Conservation (phyloP, 2,888 invertebrate species). For the Chrysolina americana region DNA sequence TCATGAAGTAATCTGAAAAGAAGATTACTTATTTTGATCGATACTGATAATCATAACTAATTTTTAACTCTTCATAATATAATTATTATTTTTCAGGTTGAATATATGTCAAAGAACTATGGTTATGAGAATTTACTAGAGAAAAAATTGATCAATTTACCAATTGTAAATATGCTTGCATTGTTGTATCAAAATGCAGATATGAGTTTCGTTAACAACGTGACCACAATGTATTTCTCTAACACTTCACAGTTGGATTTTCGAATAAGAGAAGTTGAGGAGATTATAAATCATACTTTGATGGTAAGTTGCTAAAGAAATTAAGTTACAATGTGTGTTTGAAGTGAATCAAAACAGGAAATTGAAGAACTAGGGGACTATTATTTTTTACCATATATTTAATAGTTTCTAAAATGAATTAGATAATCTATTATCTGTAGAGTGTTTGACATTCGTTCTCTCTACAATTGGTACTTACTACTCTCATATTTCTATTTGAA, state of each 20-base stretch:
- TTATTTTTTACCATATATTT: no score
- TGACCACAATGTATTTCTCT: slow-evolving; percentile 61
- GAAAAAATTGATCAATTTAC: slow-evolving; percentile 61
- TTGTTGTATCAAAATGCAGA: slow-evolving; percentile 61
- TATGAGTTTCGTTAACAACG: slow-evolving; percentile 59
- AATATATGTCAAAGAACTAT: slow-evolving; percentile 62
- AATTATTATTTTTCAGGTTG: slow-evolving; percentile 58
- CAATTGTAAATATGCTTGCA: slow-evolving; percentile 61
- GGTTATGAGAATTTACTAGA: slow-evolving; percentile 61
- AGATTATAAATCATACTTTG: slow-evolving; percentile 60
- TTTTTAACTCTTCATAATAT: not conserved
- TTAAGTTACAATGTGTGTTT: no score
- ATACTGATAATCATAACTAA: not conserved
- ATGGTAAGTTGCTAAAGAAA: slow-evolving; percentile 55
- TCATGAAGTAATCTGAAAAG: no score
- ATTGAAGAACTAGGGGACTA: no score
- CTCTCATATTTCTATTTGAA: no score
- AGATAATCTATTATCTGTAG: no score
- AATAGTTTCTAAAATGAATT: no score
- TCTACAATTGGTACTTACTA: no score
- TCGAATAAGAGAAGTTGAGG: slow-evolving; percentile 61
- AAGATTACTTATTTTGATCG: no score
- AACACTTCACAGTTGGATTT: slow-evolving; percentile 55
- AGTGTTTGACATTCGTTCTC: no score
- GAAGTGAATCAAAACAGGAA: no score